Percentiles rank a stretch among this genome's conserved stretches.
Conservation (phyloP, 2,113 vertebrate species). For the Mobula birostris region DNA sequence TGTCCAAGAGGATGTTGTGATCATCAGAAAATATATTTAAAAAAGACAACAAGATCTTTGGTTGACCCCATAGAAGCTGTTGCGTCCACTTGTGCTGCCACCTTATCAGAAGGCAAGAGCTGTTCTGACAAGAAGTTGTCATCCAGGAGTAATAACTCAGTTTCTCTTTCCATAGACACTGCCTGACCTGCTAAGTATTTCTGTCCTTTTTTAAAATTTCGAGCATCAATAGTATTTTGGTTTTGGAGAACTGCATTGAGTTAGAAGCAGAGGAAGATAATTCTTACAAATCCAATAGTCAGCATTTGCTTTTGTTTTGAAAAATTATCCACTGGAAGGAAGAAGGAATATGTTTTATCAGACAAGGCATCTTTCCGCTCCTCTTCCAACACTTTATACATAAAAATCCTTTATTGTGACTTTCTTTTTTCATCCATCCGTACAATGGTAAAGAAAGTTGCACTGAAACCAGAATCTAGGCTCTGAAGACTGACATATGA, state of each 20-base stretch:
- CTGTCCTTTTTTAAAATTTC: too few relatives aligned
- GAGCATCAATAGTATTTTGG: too few relatives aligned
- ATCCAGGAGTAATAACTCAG: too few relatives aligned
- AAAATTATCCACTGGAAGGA: neutral
- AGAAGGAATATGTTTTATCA: neutral
- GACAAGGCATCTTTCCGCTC: neutral
- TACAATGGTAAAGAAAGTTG: constrained; percentile 6
- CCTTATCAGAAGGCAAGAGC: neutral
- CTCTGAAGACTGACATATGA: neutral
- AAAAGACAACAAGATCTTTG: too few relatives aligned
- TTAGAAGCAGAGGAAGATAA: neutral
- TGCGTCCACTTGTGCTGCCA: too few relatives aligned
- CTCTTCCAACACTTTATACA: too few relatives aligned
- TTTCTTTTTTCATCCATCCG: neutral
- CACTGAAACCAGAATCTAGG: neutral
- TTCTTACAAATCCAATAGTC: neutral
- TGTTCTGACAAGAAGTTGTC: neutral
- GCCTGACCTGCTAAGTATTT: too few relatives aligned
- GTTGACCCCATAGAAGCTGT: too few relatives aligned
- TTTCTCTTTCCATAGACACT: too few relatives aligned
- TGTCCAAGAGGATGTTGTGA: too few relatives aligned
- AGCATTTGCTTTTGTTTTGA: neutral
- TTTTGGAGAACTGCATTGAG: too few relatives aligned
- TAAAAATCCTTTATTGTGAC: neutral
- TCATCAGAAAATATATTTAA: too few relatives aligned